These are phyloP conservation scores for Sebastes iracundus DNA, from an alignment of 2,797 vertebrate species.

Conservation along the genomic window DNA sequence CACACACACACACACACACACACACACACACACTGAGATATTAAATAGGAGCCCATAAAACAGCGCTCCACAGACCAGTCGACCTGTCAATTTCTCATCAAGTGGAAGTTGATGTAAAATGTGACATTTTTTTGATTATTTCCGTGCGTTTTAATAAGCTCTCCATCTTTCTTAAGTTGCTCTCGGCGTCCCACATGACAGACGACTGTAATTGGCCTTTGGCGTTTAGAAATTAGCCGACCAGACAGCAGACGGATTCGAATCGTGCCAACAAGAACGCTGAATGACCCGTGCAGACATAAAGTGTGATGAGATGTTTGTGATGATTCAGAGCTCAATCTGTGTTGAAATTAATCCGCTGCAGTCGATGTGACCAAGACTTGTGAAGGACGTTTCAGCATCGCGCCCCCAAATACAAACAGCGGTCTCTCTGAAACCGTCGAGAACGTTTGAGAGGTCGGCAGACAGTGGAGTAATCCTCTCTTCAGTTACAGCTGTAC, in stretches of 20 bases:
- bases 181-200: slow-evolving; percentile 1
- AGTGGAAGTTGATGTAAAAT: neutral
- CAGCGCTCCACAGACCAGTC: neutral
- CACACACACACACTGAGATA: neutral
- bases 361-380: neutral
- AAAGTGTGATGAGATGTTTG: neutral
- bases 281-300: neutral
- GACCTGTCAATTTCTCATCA: neutral
- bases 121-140: neutral
- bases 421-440: neutral
- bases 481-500: neutral
- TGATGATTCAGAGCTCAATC: slow-evolving; percentile 19
- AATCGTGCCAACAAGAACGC: neutral
- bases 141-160: neutral
- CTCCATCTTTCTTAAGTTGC: neutral
- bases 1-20: neutral
- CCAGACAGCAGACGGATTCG: slow-evolving; percentile 26
- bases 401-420: neutral
- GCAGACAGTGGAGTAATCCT: neutral
- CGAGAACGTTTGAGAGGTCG: neutral
- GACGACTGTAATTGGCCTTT: slow-evolving; percentile 16
- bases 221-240: neutral
- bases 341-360: neutral
- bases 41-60: neutral
- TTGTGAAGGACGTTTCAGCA: neutral